phyloP scores from a whole-genome alignment of 2,113 vertebrate species.

The Astatotilapia flaviijosephi region DNA sequence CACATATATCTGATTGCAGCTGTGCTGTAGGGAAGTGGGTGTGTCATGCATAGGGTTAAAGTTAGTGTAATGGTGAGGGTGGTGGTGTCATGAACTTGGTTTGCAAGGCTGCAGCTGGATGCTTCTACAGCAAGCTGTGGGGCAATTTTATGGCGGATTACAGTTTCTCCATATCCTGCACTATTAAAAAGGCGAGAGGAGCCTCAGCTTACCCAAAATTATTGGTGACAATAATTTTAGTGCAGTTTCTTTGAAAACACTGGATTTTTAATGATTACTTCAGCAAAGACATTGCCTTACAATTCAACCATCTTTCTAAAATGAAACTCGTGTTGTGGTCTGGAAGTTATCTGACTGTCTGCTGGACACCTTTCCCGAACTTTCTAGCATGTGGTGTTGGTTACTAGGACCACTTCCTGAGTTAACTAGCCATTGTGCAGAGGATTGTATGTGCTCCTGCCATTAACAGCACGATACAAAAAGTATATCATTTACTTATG shows the following conservation, averaged over 20 bases:
- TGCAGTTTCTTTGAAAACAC: background rate
- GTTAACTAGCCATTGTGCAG: background rate
- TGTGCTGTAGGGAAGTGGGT: background rate
- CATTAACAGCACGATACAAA: background rate
- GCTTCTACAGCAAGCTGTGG: background rate
- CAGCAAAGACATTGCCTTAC: background rate
- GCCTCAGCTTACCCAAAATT: accelerated
- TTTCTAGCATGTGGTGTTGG: background rate
- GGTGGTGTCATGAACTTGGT: background rate
- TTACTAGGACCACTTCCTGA: background rate
- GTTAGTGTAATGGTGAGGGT: background rate
- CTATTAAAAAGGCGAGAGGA: background rate
- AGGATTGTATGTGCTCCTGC: background rate
- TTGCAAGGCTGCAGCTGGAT: background rate
- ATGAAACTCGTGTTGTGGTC: background rate
- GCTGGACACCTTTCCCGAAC: accelerated
- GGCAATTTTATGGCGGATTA: background rate
- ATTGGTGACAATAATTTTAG: background rate
- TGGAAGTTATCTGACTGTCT: background rate
- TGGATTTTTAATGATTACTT: background rate
- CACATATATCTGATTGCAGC: background rate
- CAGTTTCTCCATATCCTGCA: background rate
- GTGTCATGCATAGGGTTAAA: background rate
- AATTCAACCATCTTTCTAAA: background rate
- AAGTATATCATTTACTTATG: background rate